Conservation (phyloP, 2,113 vertebrate genomes). For the Toxostoma redivivum region DNA sequence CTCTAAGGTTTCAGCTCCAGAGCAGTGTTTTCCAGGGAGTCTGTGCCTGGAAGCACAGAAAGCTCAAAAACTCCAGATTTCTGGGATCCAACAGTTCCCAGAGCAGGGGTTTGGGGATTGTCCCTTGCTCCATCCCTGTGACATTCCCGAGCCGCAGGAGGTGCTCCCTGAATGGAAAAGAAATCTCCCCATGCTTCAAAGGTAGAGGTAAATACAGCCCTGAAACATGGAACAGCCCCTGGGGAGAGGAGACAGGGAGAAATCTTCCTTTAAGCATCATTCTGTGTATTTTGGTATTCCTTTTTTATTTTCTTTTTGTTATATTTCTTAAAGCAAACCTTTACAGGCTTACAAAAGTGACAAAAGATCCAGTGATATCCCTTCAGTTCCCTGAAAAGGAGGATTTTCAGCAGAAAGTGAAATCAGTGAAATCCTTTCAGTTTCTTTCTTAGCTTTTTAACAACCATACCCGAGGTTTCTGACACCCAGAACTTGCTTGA, state of each 20-base stretch:
- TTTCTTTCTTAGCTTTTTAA: constrained; percentile 13
- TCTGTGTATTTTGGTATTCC: not conserved
- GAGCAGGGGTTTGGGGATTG: not conserved
- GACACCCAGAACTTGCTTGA: not conserved
- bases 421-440: constrained; percentile 7
- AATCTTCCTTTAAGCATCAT: not conserved
- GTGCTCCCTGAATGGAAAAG: not conserved
- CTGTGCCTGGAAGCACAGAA: no score
- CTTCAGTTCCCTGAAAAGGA: not conserved
- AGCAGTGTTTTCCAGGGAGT: no score
- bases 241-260: not conserved
- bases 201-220: not conserved
- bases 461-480: not conserved
- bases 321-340: not conserved
- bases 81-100: not conserved
- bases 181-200: not conserved
- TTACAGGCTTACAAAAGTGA: not conserved
- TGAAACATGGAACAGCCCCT: not conserved
- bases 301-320: not conserved
- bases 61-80: no score
- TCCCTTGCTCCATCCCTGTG: not conserved
- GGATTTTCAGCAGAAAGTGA: constrained; percentile 2
- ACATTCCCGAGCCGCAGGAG: not conserved
- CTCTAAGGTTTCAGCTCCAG: no score
- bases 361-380: not conserved